These are phyloP conservation scores for Oxycera nigricornis DNA, from an alignment of 2,888 invertebrate genomes.

Conservation along the genomic window DNA sequence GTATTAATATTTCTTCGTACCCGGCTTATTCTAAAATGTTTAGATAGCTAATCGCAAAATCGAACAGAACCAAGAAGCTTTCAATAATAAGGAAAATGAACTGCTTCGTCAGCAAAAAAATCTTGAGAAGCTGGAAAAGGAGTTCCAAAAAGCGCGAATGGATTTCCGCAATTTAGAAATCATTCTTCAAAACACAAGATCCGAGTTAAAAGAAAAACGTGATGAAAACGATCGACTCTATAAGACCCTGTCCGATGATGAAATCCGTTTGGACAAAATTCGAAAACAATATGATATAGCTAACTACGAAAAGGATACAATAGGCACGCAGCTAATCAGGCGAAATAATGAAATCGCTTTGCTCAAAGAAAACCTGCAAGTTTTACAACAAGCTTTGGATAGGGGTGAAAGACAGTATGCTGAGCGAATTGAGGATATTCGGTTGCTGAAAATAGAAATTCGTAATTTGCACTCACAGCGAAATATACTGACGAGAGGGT, in stretches of 20 bases:
- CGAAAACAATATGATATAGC: constrained; percentile 77
- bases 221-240: constrained; percentile 66
- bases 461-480: constrained; percentile 78
- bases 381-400: constrained; percentile 78
- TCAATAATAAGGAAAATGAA: constrained; percentile 75
- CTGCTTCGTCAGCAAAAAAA: constrained; percentile 74
- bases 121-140: constrained; percentile 73
- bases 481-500: constrained; percentile 72
- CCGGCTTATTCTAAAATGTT: too few relatives aligned
- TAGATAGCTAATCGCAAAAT: constrained; percentile 70
- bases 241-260: constrained; percentile 74
- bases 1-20: too few relatives aligned
- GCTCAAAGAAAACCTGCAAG: constrained; percentile 80
- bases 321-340: constrained; percentile 82
- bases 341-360: constrained; percentile 82
- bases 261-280: constrained; percentile 71
- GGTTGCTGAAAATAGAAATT: constrained; percentile 84
- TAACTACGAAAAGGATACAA: constrained; percentile 79
- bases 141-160: constrained; percentile 69
- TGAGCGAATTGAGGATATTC: constrained; percentile 82
- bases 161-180: constrained; percentile 61
- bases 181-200: constrained; percentile 58
- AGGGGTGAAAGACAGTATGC: constrained; percentile 78
- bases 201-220: constrained; percentile 58
- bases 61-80: constrained; percentile 82